A percentile compares a stretch with the other conserved stretches of the same genome.
Evolutionary conservation across 2,113 vertebrate species (phyloP).

Genomic region (Thymallus thymallus): DNA sequence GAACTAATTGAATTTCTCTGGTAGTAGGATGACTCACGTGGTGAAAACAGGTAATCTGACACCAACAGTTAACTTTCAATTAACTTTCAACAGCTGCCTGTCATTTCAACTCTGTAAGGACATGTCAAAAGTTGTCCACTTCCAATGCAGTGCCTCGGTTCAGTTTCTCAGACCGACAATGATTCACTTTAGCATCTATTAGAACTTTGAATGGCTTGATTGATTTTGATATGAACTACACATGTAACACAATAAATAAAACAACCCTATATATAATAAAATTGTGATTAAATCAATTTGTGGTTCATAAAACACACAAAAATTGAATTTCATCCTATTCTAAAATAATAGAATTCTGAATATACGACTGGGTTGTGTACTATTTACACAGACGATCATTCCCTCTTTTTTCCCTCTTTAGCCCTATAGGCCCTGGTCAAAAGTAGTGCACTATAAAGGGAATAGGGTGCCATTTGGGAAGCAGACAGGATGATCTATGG

Average conservation of each 20-base stretch:
- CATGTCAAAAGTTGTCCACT: not conserved
- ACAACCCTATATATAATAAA: not conserved
- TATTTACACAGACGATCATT: not conserved
- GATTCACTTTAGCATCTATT: not conserved
- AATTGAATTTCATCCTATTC: too few species aligned
- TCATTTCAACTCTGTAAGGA: constrained; percentile 18
- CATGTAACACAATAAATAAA: not conserved
- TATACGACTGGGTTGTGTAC: not conserved
- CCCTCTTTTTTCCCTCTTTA: not conserved
- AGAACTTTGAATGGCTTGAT: not conserved
- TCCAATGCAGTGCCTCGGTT: not conserved
- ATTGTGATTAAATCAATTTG: not conserved
- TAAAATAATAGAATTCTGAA: too few species aligned
- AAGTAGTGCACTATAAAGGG: constrained; percentile 1
- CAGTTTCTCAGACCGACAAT: not conserved
- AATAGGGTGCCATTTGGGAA: not conserved
- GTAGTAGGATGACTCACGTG: not conserved
- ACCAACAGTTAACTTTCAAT: constrained; percentile 9
- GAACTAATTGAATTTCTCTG: not conserved
- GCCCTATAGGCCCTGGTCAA: not conserved
- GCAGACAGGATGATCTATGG: constrained; percentile 30
- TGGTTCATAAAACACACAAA: not conserved
- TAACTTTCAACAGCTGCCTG: constrained; percentile 28
- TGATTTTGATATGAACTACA: not conserved
- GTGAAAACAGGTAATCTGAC: not conserved